These are phyloP conservation scores for Anhinga rufa DNA, from an alignment of 2,113 vertebrate genomes.

Conservation along the genomic window DNA sequence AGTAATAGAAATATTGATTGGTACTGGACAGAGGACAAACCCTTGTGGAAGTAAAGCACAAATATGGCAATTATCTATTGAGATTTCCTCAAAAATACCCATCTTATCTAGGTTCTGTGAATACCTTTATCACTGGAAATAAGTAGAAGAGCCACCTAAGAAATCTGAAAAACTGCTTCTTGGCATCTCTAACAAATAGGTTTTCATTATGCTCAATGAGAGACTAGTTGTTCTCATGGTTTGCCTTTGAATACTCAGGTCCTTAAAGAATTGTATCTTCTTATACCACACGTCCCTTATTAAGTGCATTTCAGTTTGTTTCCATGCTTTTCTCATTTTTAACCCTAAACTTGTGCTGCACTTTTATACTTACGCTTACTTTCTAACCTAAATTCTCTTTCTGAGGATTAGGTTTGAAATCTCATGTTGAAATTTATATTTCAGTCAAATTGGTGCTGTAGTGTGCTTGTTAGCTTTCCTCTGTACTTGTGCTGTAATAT, in stretches of 20 bases:
- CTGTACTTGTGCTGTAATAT: neutral
- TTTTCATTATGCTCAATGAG: neutral
- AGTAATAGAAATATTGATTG: neutral
- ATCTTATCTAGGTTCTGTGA: neutral
- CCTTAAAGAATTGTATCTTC: neutral
- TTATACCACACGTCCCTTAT: neutral
- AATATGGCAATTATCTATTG: neutral
- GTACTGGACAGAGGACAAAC: neutral
- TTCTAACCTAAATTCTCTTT: neutral
- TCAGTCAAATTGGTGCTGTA: neutral
- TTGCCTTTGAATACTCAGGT: neutral
- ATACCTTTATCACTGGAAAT: neutral
- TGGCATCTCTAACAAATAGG: neutral
- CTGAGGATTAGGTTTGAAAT: neutral
- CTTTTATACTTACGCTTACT: neutral
- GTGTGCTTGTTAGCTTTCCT: neutral
- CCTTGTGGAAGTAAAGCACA: neutral
- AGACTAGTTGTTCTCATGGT: neutral
- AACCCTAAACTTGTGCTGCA: neutral
- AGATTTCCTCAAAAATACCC: neutral
- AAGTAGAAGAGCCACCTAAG: neutral
- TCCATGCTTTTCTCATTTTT: neutral
- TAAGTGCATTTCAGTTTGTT: neutral
- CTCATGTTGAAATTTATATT: neutral
- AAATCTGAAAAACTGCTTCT: neutral